Evolutionary conservation across 2,888 invertebrate genomes (phyloP).

Genomic region (Linnaemya vulpina): DNA sequence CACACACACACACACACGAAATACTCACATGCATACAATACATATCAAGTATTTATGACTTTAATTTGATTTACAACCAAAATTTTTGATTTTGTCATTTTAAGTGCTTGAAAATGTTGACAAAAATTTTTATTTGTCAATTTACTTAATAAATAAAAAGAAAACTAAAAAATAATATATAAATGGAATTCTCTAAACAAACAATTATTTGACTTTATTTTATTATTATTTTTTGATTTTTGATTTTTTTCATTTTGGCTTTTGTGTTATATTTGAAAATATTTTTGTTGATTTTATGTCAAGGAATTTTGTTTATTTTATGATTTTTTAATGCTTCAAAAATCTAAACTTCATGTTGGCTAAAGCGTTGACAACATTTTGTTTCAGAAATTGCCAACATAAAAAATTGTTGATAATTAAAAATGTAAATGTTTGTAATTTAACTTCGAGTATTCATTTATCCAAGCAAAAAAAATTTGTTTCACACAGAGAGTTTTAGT

Average conservation of each 20-base stretch:
- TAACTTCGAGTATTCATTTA: slow-evolving; percentile 2
- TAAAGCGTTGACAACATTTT: neutral
- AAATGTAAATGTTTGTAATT: slow-evolving; percentile 42
- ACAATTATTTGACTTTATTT: slow-evolving; percentile 7
- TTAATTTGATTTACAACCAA: slow-evolving; percentile 55
- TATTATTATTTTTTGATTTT: too few species aligned
- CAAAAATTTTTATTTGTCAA: slow-evolving; percentile 51
- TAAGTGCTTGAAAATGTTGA: slow-evolving; percentile 59
- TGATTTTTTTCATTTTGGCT: neutral
- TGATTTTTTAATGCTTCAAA: slow-evolving; percentile 10
- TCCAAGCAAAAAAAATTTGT: neutral
- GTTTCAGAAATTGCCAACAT: slow-evolving; percentile 11
- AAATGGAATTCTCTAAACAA: slow-evolving; percentile 2
- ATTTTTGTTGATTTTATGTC: slow-evolving; percentile 44
- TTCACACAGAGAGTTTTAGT: neutral
- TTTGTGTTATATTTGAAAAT: too few species aligned
- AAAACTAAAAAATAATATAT: neutral
- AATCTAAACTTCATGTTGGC: neutral
- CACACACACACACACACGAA: too few species aligned
- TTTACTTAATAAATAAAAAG: slow-evolving; percentile 10
- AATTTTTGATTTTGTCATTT: slow-evolving; percentile 55
- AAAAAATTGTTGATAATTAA: slow-evolving; percentile 19
- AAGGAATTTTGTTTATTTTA: slow-evolving; percentile 10
- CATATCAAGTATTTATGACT: slow-evolving; percentile 34
- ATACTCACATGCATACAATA: neutral